phyloP scores from a whole-genome alignment of 2,888 invertebrate species.

The Hirtodrosophila confusa region DNA sequence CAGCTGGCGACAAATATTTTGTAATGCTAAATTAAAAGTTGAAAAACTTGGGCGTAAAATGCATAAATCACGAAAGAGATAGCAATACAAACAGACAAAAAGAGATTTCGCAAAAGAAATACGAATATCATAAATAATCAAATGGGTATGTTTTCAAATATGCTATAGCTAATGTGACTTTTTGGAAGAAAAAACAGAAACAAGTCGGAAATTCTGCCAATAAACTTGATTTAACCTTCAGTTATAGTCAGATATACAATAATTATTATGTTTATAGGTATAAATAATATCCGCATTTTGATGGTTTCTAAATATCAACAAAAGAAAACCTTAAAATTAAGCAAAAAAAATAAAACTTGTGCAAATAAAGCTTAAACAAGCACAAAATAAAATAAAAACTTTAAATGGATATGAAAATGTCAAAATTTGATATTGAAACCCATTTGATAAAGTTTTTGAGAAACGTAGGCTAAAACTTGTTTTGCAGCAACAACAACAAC shows the following conservation, averaged over 20 bases:
- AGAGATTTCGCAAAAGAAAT: conserved; percentile 2
- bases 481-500: conserved; percentile 28
- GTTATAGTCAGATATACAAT: not conserved
- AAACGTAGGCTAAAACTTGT: conserved; percentile 45
- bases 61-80: conserved; percentile 42
- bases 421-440: conserved; percentile 42
- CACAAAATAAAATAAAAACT: conserved; percentile 1
- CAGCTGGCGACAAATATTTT: conserved; percentile 21
- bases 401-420: conserved; percentile 26
- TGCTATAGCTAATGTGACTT: conserved; percentile 4
- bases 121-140: not conserved
- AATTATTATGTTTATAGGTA: conserved; percentile 11
- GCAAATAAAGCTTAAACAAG: conserved; percentile 33
- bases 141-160: conserved; percentile 4
- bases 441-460: conserved; percentile 17
- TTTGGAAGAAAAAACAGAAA: not conserved
- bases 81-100: conserved; percentile 10
- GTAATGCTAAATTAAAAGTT: conserved; percentile 59
- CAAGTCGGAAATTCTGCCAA: conserved; percentile 28
- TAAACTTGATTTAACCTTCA: conserved; percentile 36
- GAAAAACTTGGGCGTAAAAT: conserved; percentile 39
- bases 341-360: conserved; percentile 36
- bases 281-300: conserved; percentile 48
- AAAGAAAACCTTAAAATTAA: conserved; percentile 35
- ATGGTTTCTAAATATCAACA: conserved; percentile 25